Conservation (phyloP, 2,888 invertebrate genomes). For the Atrina japonica region DNA sequence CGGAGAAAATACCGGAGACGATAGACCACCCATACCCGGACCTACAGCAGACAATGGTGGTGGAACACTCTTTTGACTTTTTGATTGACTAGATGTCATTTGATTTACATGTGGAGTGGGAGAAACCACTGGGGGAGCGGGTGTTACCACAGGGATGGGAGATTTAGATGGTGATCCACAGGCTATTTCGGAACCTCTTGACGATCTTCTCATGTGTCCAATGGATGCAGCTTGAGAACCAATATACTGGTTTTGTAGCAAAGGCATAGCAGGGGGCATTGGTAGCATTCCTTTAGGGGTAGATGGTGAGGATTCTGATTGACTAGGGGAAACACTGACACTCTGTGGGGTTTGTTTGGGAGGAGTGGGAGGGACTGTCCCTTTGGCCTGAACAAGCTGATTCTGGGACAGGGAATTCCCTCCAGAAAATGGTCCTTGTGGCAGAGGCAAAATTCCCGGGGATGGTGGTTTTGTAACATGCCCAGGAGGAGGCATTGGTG, state of each 20-base stretch:
- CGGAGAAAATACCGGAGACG: slow-evolving; percentile 29
- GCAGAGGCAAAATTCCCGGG: slow-evolving; percentile 30
- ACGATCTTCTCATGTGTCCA: slow-evolving; percentile 16
- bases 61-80: slow-evolving; percentile 34
- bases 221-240: slow-evolving; percentile 21
- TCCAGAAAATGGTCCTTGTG: slow-evolving; percentile 26
- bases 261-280: slow-evolving; percentile 49
- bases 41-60: slow-evolving; percentile 35
- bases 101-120: slow-evolving; percentile 19
- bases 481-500: slow-evolving; percentile 43
- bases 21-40: neutral
- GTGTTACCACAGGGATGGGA: slow-evolving; percentile 22
- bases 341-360: slow-evolving; percentile 15
- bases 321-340: slow-evolving; percentile 12
- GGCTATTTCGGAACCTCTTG: slow-evolving; percentile 27
- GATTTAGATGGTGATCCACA: slow-evolving; percentile 7
- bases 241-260: slow-evolving; percentile 42
- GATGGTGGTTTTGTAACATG: slow-evolving; percentile 41
- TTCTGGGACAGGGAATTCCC: slow-evolving; percentile 26
- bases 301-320: slow-evolving; percentile 36
- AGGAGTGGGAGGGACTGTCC: slow-evolving; percentile 17
- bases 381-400: slow-evolving; percentile 35
- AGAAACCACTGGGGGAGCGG: slow-evolving; percentile 23
- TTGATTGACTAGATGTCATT: slow-evolving; percentile 27
- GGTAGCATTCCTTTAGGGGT: slow-evolving; percentile 39